These are phyloP conservation scores for Habropoda laboriosa DNA, from an alignment of 1,140 invertebrate species.

Conservation along the genomic window DNA sequence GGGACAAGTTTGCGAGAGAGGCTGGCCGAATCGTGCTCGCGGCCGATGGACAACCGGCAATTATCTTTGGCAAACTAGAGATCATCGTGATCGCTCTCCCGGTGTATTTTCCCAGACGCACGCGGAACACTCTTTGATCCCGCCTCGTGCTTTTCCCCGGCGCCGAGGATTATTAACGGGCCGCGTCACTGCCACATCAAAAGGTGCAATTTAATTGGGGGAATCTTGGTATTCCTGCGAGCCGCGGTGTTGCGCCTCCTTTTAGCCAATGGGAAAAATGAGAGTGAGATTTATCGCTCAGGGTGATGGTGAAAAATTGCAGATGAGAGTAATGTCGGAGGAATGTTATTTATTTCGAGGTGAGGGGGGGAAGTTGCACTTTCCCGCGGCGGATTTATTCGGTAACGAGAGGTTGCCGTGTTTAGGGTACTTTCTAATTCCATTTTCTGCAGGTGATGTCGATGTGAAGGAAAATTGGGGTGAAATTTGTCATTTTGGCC, in stretches of 20 bases:
- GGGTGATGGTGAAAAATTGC: not conserved
- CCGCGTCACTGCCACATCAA: not conserved
- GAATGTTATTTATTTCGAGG: too few relatives aligned
- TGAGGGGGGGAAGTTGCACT: too few relatives aligned
- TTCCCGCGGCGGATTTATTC: too few relatives aligned
- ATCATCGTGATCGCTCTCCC: constrained; percentile 77
- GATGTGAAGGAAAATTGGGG: too few relatives aligned
- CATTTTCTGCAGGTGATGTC: too few relatives aligned
- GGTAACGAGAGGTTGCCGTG: too few relatives aligned
- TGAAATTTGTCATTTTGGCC: too few relatives aligned
- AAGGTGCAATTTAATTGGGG: constrained; percentile 22
- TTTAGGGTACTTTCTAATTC: too few relatives aligned
- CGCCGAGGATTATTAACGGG: constrained; percentile 1
- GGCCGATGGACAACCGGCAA: constrained; percentile 75
- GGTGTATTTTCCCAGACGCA: constrained; percentile 72
- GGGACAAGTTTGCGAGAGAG: constrained; percentile 67
- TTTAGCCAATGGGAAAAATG: not conserved
- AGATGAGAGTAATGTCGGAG: too few relatives aligned
- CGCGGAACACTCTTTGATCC: constrained; percentile 18
- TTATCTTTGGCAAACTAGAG: constrained; percentile 80
- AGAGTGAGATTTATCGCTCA: not conserved
- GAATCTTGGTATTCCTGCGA: not conserved
- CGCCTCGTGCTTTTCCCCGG: constrained; percentile 2
- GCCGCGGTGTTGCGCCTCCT: not conserved
- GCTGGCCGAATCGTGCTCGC: constrained; percentile 46